Percentiles rank a stretch among this genome's conserved stretches.
phyloP scores from a whole-genome alignment of 35 echinoderm and acorn worm species.

The Heliocidaris tuberculata region DNA sequence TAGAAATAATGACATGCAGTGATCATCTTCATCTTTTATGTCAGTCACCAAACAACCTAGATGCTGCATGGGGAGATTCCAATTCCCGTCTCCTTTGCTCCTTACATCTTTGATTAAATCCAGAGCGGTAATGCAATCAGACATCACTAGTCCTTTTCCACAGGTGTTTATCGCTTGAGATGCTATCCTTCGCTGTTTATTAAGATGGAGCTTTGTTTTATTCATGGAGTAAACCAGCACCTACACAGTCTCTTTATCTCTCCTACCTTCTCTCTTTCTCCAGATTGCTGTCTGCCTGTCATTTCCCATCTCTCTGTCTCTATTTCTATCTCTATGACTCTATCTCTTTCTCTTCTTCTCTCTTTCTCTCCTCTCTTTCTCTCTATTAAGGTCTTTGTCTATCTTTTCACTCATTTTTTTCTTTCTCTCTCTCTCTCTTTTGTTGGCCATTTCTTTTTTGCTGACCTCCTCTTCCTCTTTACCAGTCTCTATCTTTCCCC shows the following conservation, averaged over 20 bases:
- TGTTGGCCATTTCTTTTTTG: not conserved
- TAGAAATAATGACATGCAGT: constrained; percentile 26
- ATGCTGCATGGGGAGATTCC: not conserved
- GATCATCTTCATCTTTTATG: constrained; percentile 16
- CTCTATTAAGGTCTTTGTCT: not conserved
- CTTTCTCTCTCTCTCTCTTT: not conserved
- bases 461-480: not conserved
- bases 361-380: not conserved
- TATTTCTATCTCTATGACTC: not conserved
- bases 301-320: not conserved
- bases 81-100: not conserved
- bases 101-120: constrained; percentile 26
- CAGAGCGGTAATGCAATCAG: constrained; percentile 35
- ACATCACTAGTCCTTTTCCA: constrained; percentile 13
- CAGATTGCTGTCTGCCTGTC: not conserved
- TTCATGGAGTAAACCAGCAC: constrained; percentile 46
- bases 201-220: constrained; percentile 39
- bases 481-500: not conserved
- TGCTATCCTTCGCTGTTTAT: constrained; percentile 38
- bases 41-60: not conserved
- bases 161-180: constrained; percentile 26
- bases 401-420: no score
- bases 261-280: not conserved
- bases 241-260: not conserved
- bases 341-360: not conserved